A percentile compares a stretch with the other conserved stretches of the same genome.
Conservation (phyloP, 2,888 invertebrate species). For the Ochropleura leucogaster region DNA sequence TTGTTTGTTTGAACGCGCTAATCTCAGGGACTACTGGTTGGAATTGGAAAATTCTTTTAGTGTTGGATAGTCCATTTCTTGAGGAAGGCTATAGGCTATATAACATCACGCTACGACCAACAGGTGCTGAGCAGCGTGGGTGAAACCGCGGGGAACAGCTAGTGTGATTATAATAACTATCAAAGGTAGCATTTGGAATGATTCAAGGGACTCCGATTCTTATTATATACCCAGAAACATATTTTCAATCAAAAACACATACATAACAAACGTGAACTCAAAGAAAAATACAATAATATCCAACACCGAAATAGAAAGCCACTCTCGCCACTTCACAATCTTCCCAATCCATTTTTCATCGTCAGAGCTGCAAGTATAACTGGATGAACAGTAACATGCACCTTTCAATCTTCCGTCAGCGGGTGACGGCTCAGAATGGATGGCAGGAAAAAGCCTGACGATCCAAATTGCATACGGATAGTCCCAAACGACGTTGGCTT, state of each 20-base stretch:
- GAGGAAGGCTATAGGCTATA: no score
- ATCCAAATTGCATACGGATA: slow-evolving; percentile 48
- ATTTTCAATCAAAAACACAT: not conserved
- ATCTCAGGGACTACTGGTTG: no score
- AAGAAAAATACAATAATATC: not conserved
- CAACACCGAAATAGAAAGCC: not conserved
- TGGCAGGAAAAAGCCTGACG: slow-evolving; percentile 46
- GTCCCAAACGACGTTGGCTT: slow-evolving; percentile 47
- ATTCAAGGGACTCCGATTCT: not conserved
- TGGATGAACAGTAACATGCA: slow-evolving; percentile 25
- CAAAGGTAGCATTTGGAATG: not conserved
- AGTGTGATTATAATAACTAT: not conserved
- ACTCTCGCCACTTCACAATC: not conserved
- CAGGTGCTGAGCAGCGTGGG: no score
- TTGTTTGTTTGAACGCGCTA: no score
- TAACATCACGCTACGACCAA: no score
- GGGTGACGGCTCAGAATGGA: slow-evolving; percentile 38
- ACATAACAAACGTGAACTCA: not conserved
- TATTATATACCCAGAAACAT: not conserved
- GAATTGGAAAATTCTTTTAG: no score
- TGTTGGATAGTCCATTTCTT: no score
- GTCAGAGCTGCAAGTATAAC: slow-evolving; percentile 23
- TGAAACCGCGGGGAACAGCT: no score
- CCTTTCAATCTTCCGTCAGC: slow-evolving; percentile 45
- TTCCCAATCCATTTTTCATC: slow-evolving; percentile 11